Evolutionary conservation across 2,113 vertebrate genomes (phyloP).

Genomic region (Paraplagusia blochii): DNA sequence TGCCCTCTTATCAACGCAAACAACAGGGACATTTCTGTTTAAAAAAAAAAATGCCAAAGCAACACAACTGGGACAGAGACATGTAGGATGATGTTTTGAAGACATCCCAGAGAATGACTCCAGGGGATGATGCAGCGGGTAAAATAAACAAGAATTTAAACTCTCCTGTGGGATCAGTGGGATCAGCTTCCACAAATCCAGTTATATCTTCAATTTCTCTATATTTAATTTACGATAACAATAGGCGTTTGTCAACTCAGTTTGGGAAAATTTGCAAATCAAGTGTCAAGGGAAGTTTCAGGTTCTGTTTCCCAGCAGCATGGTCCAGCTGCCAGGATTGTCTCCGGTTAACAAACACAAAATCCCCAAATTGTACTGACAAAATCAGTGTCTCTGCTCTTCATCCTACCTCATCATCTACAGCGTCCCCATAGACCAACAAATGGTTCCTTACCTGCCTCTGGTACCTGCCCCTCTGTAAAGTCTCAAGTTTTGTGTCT

Average conservation of each 20-base stretch:
- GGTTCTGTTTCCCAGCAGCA: slow-evolving; percentile 42
- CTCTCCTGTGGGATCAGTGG: background rate
- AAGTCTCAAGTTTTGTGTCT: slow-evolving; percentile 61
- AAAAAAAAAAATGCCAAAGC: too few relatives aligned
- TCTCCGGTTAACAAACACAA: slow-evolving; percentile 12
- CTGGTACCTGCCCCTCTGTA: slow-evolving; percentile 72
- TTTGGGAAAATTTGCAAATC: slow-evolving; percentile 14
- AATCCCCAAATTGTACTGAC: slow-evolving; percentile 1
- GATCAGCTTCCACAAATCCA: slow-evolving; percentile 1
- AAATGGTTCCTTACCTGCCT: slow-evolving; percentile 72
- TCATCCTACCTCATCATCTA: slow-evolving; percentile 2
- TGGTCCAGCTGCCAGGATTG: slow-evolving; percentile 41
- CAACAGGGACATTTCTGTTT: too few relatives aligned
- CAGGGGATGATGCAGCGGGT: background rate
- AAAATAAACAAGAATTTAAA: background rate
- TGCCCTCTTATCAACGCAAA: slow-evolving; percentile 11
- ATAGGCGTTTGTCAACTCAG: background rate
- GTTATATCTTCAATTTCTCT: background rate
- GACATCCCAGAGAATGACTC: too few relatives aligned
- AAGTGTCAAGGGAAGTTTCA: too few relatives aligned
- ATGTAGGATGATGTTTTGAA: too few relatives aligned
- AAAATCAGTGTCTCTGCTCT: slow-evolving; percentile 18
- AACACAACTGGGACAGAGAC: too few relatives aligned
- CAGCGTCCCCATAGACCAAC: slow-evolving; percentile 17
- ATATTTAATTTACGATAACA: slow-evolving; percentile 1